Evolutionary conservation across 2,888 invertebrate species (phyloP), one percentile per base, ranked within the genome.

Genomic region (Euzophera pinguis): DNA sequence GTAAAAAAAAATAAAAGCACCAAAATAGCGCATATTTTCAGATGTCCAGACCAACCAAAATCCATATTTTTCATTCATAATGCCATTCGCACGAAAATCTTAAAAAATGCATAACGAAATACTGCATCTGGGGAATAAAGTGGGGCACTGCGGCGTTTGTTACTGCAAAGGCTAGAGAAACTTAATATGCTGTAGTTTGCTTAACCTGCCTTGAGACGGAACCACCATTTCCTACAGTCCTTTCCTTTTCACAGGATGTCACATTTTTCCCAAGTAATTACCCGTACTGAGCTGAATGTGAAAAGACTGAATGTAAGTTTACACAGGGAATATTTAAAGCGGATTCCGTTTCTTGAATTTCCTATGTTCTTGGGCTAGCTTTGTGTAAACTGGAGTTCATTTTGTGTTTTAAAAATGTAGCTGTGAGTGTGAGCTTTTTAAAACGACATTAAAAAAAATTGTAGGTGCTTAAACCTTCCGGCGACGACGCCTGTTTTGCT

Each of bases 101-200:
- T 49, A 65, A 63, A n/a, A 57, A 64, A 58, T 63, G 56, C 52
- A 60, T 64, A 64, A 64, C 60, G 69, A 65, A 69, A 69, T 68
- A 56, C 57, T 61, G 72, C 73, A 74, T 73, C 72, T 73, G 58
- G 63, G 64, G 57, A 58, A 54, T 60, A 69, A 80, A 77, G 66
- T 78, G 67, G 75, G 71, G 59, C 78, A 78, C 75, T 77, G 80
- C 78, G 71, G 73, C 64, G 68, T 69, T 74, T 62, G 62, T 66
- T 65, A 67, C 69, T 70, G 74, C 73, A 78, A 75, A 76, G 66
- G 66, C 67, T 68, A 58, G 62, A 64, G 61, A 63, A 63, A 63
- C 68, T 68, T 78, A 75, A 78, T 77, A 69, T 67, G 68, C 71
- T 71, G 67, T 71, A 66, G 79, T 81, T 81, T 81, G 64, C 74